A percentile compares a stretch with the other conserved stretches of the same genome.
These are phyloP conservation scores for Microctonus brassicae DNA, from an alignment of 2,888 invertebrate species.

Conservation along the genomic window DNA sequence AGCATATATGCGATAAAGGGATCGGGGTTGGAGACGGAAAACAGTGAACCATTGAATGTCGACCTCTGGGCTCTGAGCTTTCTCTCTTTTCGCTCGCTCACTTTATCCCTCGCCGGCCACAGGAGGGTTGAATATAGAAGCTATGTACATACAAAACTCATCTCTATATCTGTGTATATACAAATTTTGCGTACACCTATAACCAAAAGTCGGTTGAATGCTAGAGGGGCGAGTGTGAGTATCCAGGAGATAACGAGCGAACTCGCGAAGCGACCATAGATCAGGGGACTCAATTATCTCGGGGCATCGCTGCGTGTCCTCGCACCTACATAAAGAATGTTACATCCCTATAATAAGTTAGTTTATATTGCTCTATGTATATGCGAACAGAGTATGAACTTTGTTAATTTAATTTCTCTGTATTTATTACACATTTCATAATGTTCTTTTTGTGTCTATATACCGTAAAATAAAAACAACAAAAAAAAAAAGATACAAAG, in stretches of 20 bases:
- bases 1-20: slow-evolving; percentile 57
- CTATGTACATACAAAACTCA: slow-evolving; percentile 37
- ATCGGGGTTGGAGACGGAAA: slow-evolving; percentile 62
- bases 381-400: neutral
- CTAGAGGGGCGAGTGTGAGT: slow-evolving; percentile 55
- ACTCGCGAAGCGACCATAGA: slow-evolving; percentile 69
- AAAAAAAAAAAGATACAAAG: too few relatives aligned
- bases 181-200: slow-evolving; percentile 44
- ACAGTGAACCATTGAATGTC: slow-evolving; percentile 67
- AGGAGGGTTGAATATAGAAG: slow-evolving; percentile 41
- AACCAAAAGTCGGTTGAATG: slow-evolving; percentile 65
- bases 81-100: slow-evolving; percentile 41
- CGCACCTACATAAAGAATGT: neutral
- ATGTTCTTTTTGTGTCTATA: neutral
- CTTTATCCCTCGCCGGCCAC: slow-evolving; percentile 37
- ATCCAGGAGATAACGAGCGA: slow-evolving; percentile 70
- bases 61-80: slow-evolving; percentile 66
- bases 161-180: slow-evolving; percentile 16
- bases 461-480: neutral
- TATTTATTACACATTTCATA: neutral
- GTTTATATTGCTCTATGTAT: neutral
- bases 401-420: neutral
- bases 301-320: slow-evolving; percentile 54
- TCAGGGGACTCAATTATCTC: slow-evolving; percentile 69
- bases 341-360: slow-evolving; percentile 6